Conservation (phyloP, 2,888 invertebrate genomes). For the Tholera decimalis region DNA sequence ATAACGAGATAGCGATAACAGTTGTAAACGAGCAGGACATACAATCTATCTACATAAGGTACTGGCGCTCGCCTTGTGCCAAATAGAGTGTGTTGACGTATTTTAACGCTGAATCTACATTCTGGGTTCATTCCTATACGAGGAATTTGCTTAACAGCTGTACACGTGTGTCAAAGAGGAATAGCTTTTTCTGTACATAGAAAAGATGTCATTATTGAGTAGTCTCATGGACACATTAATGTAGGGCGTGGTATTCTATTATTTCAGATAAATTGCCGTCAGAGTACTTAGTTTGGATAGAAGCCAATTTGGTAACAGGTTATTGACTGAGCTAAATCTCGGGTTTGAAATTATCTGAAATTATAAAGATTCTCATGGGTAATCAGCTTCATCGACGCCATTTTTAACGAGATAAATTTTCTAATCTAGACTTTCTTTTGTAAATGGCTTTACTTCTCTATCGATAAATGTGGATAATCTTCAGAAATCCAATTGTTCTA, state of each 20-base stretch:
- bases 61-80: constrained; percentile 53
- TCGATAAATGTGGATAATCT: constrained; percentile 1
- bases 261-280: constrained; percentile 25
- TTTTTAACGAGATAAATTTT: constrained; percentile 32
- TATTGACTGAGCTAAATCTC: constrained; percentile 51
- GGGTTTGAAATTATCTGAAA: constrained; percentile 32
- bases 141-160: constrained; percentile 41
- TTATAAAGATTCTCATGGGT: constrained; percentile 25
- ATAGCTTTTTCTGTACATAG: constrained; percentile 26
- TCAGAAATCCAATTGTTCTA: constrained; percentile 6
- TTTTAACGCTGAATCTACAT: constrained; percentile 38
- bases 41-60: constrained; percentile 54
- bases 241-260: constrained; percentile 18
- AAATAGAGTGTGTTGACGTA: constrained; percentile 58
- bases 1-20: constrained; percentile 38
- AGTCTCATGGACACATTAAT: neutral
- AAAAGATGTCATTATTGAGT: constrained; percentile 31
- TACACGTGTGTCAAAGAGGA: constrained; percentile 15
- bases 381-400: constrained; percentile 21
- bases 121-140: constrained; percentile 36
- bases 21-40: constrained; percentile 28
- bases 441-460: neutral
- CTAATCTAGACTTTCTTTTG: constrained; percentile 19
- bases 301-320: constrained; percentile 37
- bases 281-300: constrained; percentile 39